Conservation (phyloP, 2,797 vertebrate species). For the Mus caroli region DNA sequence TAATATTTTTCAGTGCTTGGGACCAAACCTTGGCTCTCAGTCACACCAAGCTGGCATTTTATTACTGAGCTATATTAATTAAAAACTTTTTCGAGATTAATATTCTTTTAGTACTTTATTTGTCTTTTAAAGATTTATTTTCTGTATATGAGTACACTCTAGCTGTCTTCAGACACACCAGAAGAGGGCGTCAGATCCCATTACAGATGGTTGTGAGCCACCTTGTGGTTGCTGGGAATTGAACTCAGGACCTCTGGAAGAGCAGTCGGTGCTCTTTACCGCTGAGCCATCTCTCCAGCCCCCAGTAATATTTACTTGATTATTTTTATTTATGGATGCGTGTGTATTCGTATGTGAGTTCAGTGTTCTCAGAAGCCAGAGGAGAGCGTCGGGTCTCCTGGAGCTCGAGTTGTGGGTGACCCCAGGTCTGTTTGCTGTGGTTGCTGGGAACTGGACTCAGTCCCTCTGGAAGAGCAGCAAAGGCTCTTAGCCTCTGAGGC, state of each 20-base stretch:
- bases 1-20: neutral
- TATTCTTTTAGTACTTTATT: neutral
- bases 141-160: too few species aligned
- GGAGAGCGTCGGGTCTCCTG: too few species aligned
- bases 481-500: neutral
- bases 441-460: neutral
- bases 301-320: neutral
- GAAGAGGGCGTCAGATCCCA: too few species aligned
- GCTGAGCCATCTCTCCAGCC: too few species aligned
- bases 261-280: too few species aligned
- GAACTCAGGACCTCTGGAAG: too few species aligned
- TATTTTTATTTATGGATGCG: neutral
- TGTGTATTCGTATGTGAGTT: neutral
- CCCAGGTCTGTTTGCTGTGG: neutral
- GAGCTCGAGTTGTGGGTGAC: neutral
- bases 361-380: neutral
- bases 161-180: too few species aligned
- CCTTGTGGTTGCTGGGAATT: too few species aligned
- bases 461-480: neutral
- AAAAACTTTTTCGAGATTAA: neutral
- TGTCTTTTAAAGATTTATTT: too few species aligned
- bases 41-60: too few species aligned
- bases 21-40: neutral
- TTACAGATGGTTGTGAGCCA: too few species aligned
- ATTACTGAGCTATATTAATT: neutral